Evolutionary conservation across 1,140 invertebrate species (phyloP), one percentile per base, ranked within the genome.

Genomic region (Lordiphosa collinella): DNA sequence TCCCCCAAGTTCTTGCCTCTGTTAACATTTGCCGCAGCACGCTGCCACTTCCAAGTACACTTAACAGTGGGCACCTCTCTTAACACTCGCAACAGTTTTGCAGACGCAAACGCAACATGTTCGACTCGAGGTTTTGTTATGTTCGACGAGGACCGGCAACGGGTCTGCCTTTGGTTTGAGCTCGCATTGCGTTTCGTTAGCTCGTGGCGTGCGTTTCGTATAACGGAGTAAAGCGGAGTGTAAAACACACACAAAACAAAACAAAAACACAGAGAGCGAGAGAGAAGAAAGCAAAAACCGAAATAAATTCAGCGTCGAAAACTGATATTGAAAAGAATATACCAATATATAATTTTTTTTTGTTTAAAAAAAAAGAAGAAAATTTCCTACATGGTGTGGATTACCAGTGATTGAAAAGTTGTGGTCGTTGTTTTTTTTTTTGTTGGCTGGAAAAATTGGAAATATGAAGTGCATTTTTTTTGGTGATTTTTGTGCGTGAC

Each of bases 161-260:
- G 4, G n/a, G 14, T 11, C 10, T 55, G 25, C 25, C 34, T 63
- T 29, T 10, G 50, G 37, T 34, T 38, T 34, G 34, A 46, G 57
- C 57, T 52, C 54, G 61, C 66, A 71, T 55, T 71, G 43, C 62
- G 63, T 72, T 78, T 60, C 63, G 74, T 72, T 78, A 59, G 57
- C 56, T 61, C 67, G 64, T 65, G 46, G 69, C 74, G 74, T 76
- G 61, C 69, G 71, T 55, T 59, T 75, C 58, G 69, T 59, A 50
- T 60, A 62, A 57, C 69, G 73, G 61, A 75, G 32, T 16, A 18
- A n/a, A 37, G n/a, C 51, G 50, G 32, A 49, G 31, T 18, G 10
- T 40, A 12, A 32, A 16, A 34, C 36, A 31, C 43, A 11, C 7
- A 13, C 1, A 9, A 14, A 32, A 37, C 13, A 47, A 11, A 7